Base-by-base conservation (phyloP, 1,140 invertebrate species). In the Lordiphosa stackelbergi region DNA sequence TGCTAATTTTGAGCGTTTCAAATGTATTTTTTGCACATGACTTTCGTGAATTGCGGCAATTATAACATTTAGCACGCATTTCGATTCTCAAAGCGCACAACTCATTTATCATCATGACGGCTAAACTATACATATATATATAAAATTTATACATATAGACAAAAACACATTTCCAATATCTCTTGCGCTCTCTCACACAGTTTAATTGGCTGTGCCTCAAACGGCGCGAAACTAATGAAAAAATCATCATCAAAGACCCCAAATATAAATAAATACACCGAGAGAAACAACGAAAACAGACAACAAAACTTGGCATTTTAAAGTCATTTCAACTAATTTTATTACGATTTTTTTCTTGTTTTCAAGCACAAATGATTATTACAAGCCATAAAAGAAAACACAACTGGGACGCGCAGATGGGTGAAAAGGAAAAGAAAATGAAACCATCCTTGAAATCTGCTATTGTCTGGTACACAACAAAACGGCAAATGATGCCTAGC, bases 271-370 rank as follows among this genome's bases (percentile, higher is more conserved):
- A 68, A 56, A 43, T 10, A 8, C n/a, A 28, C 7, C 4, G 36
- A 5, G 8, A 4, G 36, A 5, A 31, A 12, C 5, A 10, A 42
- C 5, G 24, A 42, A 46, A 49, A 13, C 43, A 45, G 19, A 37
- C 6, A 19, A 34, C 28, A 62, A 69, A 78, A 68, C 66, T 63
- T 63, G 73, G 70, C 65, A 59, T 70, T 81, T 79, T 81, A 81
- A 81, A 79, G 74, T 56, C 70, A 74, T 79, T 79, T 53, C 57
- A 69, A 81, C 75, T 79, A 79, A 79, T 79, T 79, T 79, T 81
- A 79, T 79, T 72, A 68, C 57, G 51, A 46, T 52, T 60, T 52
- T 57, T 46, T 37, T 79, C 54, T 62, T 56, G 55, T 58, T 34
- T 66, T 43, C 53, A 52, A 52, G 54, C 71, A 31, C 56, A 83